Evolutionary conservation across 1,140 invertebrate species (phyloP), one percentile per base, ranked within the genome.

Genomic region (Euura lappo): DNA sequence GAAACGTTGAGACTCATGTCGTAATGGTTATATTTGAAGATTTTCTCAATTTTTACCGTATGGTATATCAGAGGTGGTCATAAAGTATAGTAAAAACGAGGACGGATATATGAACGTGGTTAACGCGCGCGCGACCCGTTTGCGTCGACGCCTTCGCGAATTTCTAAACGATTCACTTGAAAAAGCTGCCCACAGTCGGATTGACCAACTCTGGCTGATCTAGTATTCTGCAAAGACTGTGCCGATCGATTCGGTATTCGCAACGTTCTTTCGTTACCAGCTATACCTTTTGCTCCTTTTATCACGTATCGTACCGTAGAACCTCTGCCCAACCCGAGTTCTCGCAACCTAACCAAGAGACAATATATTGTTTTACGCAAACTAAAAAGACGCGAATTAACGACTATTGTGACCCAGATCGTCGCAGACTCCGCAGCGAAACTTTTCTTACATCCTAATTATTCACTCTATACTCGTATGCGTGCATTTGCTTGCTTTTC

Each of bases 121-220:
- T 11, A 3, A 51, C 47, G 47, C 47, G 6, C 51, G 51, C 13
- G 3, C 51, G 51, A 60, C 51, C 51, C 51, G 51, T n/a, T 60
- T 60, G 51, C 28, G 28, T 60, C 51, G 6, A 60, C 51, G 51
- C 3, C 51, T 60, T 60, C 51, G 51, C 51, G 51, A 60, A 60
- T 60, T 60, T 60, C 51, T 60, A 60, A 60, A 60, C 51, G 51
- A 60, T n/a, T 8, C 3, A 6, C 51, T 4, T 11, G 51, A 60
- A 60, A 6, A 60, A 60, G 51, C 51, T 60, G 51, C 51, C 51
- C 51, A 60, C 3, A 60, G 51, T 28, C 51, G 51, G 8, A 60
- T 60, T 60, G 51, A 60, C 51, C 51, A 60, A 60, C 51, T 60
- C 51, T n/a, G 51, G 51, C 51, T 60, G 51, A 60, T 60, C 51